Evolutionary conservation across 2,113 vertebrate species (phyloP).

Genomic region (Paratilapia polleni): DNA sequence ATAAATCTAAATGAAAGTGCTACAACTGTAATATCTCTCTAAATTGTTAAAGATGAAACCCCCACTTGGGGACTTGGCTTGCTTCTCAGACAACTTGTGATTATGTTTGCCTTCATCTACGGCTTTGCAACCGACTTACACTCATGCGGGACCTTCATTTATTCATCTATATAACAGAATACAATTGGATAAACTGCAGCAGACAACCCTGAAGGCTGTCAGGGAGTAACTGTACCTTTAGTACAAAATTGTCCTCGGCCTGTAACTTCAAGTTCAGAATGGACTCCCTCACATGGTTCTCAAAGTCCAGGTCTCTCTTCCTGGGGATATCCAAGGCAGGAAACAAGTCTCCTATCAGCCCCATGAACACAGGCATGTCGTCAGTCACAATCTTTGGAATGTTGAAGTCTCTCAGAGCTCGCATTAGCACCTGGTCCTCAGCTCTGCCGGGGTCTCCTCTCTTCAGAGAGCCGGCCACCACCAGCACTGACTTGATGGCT

Average conservation of each 20-base stretch:
- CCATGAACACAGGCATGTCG: constrained; percentile 94
- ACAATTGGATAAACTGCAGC: constrained; percentile 25
- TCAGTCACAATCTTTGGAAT: constrained; percentile 93
- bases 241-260: constrained; percentile 93
- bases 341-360: constrained; percentile 92
- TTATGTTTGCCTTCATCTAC: constrained; percentile 39
- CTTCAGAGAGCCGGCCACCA: constrained; percentile 93
- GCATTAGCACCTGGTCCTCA: constrained; percentile 96
- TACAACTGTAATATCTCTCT: constrained; percentile 63
- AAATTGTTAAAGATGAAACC: constrained; percentile 59
- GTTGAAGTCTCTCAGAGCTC: constrained; percentile 94
- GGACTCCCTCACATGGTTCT: constrained; percentile 85
- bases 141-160: constrained; percentile 5
- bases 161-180: constrained; percentile 39
- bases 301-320: constrained; percentile 87
- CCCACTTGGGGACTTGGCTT: constrained; percentile 33
- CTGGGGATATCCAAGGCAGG: constrained; percentile 90
- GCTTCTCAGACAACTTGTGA: constrained; percentile 44
- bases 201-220: not conserved
- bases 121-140: constrained; percentile 7
- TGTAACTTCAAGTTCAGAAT: constrained; percentile 89
- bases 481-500: constrained; percentile 95
- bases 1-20: constrained; percentile 69
- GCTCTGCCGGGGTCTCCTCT: constrained; percentile 87
- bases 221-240: constrained; percentile 87